Conservation (phyloP, 1,140 invertebrate genomes). For the Halictus rubicundus region DNA sequence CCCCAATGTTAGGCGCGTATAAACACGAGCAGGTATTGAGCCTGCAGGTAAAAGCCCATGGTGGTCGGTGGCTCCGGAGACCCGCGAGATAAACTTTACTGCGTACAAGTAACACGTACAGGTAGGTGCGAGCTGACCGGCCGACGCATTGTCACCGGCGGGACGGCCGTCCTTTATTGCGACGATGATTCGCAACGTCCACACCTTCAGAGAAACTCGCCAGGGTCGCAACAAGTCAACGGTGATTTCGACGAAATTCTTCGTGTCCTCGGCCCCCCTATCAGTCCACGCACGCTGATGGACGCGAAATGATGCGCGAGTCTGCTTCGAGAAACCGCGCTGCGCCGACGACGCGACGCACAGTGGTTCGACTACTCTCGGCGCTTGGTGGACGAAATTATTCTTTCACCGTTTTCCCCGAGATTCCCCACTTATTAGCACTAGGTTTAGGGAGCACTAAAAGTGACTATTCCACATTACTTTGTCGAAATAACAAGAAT, state of each 20-base stretch:
- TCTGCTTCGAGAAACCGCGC: no score
- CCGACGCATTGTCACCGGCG: slow-evolving; percentile 38
- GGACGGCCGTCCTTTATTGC: slow-evolving; percentile 71
- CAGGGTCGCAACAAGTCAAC: background rate
- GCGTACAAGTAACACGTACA: slow-evolving; percentile 69
- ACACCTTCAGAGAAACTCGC: slow-evolving; percentile 24
- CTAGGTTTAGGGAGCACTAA: no score
- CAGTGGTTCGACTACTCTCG: no score
- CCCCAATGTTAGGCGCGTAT: slow-evolving; percentile 67
- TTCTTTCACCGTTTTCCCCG: no score
- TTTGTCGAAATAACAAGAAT: no score
- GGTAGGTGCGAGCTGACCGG: slow-evolving; percentile 34
- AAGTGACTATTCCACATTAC: no score
- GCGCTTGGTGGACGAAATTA: no score
- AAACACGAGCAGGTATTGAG: slow-evolving; percentile 68
- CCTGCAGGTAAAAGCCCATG: slow-evolving; percentile 70
- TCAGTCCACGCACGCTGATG: background rate
- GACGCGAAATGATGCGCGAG: background rate
- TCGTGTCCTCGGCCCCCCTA: no score
- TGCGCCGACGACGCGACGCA: no score
- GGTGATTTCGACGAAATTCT: slow-evolving; percentile 1
- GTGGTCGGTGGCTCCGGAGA: slow-evolving; percentile 66
- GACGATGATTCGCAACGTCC: slow-evolving; percentile 74
- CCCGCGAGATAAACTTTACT: slow-evolving; percentile 69
- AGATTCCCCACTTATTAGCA: no score